phyloP scores from a whole-genome alignment of 37 sponge, comb jelly and placozoan genomes.

The Oopsacas minuta region DNA sequence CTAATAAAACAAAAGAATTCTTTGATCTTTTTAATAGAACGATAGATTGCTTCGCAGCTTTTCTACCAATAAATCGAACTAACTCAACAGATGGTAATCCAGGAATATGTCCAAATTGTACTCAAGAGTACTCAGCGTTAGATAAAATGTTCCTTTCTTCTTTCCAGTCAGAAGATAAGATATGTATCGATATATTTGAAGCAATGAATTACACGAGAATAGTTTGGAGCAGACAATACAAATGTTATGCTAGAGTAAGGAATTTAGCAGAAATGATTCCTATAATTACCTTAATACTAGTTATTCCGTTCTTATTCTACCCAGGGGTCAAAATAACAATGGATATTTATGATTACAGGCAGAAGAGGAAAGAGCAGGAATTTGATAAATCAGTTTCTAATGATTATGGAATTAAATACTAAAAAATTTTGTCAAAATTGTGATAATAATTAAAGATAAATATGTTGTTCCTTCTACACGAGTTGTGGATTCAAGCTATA shows the following conservation, averaged over 20 bases:
- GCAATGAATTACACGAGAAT: slow-evolving; percentile 17
- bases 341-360: slow-evolving; percentile 11
- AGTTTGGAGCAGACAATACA: neutral
- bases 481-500: too few species aligned
- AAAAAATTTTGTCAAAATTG: too few species aligned
- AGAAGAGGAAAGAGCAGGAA: neutral
- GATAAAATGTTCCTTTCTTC: neutral
- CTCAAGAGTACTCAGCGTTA: neutral
- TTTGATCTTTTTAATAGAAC: neutral
- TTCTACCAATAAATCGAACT: neutral
- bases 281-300: neutral
- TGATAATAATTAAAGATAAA: too few species aligned
- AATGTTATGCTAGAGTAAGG: neutral
- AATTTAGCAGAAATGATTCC: neutral
- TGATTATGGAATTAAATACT: neutral
- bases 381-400: neutral
- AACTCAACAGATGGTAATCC: slow-evolving; percentile 4
- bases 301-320: neutral
- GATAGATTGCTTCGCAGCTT: neutral
- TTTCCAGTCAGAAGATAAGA: neutral
- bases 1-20: slow-evolving; percentile 3
- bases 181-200: slow-evolving; percentile 3
- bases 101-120: neutral
- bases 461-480: too few species aligned
- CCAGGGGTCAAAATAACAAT: neutral